Conservation (phyloP, 2,113 vertebrate genomes). For the Chaenogobius annularis region DNA sequence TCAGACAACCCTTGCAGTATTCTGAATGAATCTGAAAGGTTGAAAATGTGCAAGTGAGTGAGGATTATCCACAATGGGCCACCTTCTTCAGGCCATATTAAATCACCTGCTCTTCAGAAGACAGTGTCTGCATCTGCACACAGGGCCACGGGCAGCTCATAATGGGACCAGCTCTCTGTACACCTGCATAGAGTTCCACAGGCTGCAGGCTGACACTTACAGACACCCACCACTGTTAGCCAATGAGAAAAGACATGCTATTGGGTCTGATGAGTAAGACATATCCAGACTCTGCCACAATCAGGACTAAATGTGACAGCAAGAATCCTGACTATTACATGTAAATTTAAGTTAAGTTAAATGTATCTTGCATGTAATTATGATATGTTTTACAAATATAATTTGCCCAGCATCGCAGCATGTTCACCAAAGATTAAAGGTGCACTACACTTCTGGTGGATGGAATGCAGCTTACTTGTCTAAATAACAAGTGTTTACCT, state of each 20-base stretch:
- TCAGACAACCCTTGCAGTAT: neutral
- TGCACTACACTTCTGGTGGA: too few species aligned
- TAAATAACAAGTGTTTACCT: too few species aligned
- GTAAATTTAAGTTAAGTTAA: too few species aligned
- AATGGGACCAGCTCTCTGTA: slow-evolving; percentile 45
- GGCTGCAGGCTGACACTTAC: slow-evolving; percentile 59
- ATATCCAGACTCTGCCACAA: too few species aligned
- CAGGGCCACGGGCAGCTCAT: slow-evolving; percentile 51
- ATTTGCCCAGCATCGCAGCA: too few species aligned
- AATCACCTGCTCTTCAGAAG: slow-evolving; percentile 60
- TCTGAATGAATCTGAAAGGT: slow-evolving; percentile 37
- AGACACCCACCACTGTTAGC: slow-evolving; percentile 23
- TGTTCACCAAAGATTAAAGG: too few species aligned
- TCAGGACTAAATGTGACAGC: neutral
- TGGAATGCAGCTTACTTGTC: too few species aligned
- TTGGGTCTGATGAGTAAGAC: neutral
- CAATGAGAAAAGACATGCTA: slow-evolving; percentile 17
- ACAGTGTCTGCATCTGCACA: slow-evolving; percentile 33
- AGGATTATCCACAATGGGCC: slow-evolving; percentile 53
- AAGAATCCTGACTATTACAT: too few species aligned
- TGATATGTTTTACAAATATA: too few species aligned
- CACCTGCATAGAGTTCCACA: slow-evolving; percentile 54
- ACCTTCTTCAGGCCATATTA: slow-evolving; percentile 58
- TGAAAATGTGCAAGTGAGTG: slow-evolving; percentile 10
- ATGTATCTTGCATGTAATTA: too few species aligned